Percentiles rank a stretch among this genome's conserved stretches.
Conservation (phyloP, 2,888 invertebrate genomes). For the Ceramica pisi region DNA sequence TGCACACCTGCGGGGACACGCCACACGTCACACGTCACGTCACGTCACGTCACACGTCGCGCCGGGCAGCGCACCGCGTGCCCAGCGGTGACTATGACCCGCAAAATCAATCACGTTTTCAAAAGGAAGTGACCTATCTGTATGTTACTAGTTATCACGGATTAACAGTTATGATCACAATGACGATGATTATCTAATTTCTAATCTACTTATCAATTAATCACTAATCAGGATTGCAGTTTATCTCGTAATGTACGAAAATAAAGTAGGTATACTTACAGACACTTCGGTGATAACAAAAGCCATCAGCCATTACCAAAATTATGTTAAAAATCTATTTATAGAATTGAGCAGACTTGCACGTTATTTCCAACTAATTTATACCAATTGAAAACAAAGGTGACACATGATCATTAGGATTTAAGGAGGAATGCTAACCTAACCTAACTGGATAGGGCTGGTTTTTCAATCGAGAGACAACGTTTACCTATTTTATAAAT, state of each 20-base stretch:
- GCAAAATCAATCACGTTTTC: conserved; percentile 12
- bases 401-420: too few species aligned
- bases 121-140: conserved; percentile 4
- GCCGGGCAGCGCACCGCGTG: neutral
- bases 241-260: neutral
- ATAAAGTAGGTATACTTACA: neutral
- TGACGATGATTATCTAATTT: conserved; percentile 5
- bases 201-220: neutral
- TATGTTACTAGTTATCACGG: conserved; percentile 1
- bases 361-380: too few species aligned
- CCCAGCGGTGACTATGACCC: neutral
- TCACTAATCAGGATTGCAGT: neutral
- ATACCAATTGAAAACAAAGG: too few species aligned
- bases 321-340: neutral
- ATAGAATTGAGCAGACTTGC: too few species aligned
- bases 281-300: neutral
- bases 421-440: too few species aligned
- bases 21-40: neutral
- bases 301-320: neutral
- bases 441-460: too few species aligned
- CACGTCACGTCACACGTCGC: too few species aligned
- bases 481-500: too few species aligned
- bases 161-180: neutral
- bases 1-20: conserved; percentile 94
- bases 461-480: too few species aligned